These are phyloP conservation scores for Linnaemya vulpina DNA, from an alignment of 2,888 invertebrate species.

Conservation along the genomic window DNA sequence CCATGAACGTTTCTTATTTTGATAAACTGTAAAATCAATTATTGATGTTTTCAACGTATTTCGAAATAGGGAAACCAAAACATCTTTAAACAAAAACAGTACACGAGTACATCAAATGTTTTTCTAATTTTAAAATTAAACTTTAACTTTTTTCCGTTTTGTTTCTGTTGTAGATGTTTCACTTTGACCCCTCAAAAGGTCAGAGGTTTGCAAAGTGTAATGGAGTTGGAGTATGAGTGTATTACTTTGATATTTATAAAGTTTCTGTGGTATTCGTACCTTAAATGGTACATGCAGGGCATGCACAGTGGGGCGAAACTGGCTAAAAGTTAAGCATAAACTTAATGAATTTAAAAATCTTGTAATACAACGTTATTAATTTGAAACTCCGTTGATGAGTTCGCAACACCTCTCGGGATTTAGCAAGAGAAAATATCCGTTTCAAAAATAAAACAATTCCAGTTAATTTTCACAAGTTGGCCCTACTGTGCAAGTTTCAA, in stretches of 20 bases:
- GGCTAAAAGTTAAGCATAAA: too few relatives aligned
- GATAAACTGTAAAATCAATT: slow-evolving; percentile 11
- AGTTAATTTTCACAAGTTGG: too few relatives aligned
- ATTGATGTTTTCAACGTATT: slow-evolving; percentile 8
- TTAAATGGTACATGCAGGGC: neutral
- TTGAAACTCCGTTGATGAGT: too few relatives aligned
- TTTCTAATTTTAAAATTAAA: slow-evolving; percentile 10
- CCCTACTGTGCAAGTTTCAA: too few relatives aligned
- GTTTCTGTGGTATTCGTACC: slow-evolving; percentile 14
- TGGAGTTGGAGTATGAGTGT: neutral
- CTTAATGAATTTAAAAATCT: too few relatives aligned
- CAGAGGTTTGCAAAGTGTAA: neutral
- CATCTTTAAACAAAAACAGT: neutral
- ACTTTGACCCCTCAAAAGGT: slow-evolving; percentile 6
- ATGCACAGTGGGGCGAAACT: neutral
- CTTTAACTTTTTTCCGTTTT: neutral
- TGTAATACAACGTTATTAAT: too few relatives aligned
- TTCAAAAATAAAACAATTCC: too few relatives aligned
- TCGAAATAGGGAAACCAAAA: neutral
- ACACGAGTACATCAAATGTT: neutral
- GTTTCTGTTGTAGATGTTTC: neutral
- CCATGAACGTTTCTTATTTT: slow-evolving; percentile 1
- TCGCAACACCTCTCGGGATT: too few relatives aligned
- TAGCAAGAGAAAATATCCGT: too few relatives aligned
- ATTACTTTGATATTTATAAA: neutral